Base-by-base conservation (phyloP, 1,140 invertebrate genomes). In the Pissodes strobi region DNA sequence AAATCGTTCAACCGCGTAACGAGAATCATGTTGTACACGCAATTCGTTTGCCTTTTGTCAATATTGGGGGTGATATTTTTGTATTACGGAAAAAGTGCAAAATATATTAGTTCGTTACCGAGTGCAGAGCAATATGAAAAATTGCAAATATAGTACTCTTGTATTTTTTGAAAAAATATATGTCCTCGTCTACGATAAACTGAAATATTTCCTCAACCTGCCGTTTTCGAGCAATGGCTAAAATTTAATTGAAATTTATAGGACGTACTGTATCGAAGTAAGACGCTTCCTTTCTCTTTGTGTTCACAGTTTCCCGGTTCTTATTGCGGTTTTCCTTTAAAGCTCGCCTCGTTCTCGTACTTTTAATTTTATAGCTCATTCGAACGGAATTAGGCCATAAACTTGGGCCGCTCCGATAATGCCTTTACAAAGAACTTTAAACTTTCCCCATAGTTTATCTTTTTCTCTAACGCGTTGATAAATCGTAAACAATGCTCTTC, bases 331-430 rank as follows among this genome's bases (percentile, higher is more conserved):
- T 46, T 27, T 21, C 23, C 9, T 25, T 34, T 30, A 27, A 17
- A 46, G 17, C 9, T 10, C 17, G 23, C 10, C 13, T 34, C 34
- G 12, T 15, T 37, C 43, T 18, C 3, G 22, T 46, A 58, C 13
- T 58, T 46, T 58, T 58, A 58, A 58, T 58, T 58, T 58, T 58
- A 58, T 46, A 21, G 56, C 56, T 19, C 56, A 58, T 58, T 37
- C 56, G 56, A 58, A 58, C 56, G 39, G 41, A 58, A 58, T 58
- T 58, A 58, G 46, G 56, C 45, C 56, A 58, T 41, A 58, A 58
- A 58, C 12, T 58, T 58, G 56, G 39, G 8, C 15, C 39, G 56
- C 17, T 19, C 12, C 27, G 55, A 58, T 58, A 58, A 58, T 30
- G 55, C 13, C 27, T 27, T 46, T 46, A 30, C 9, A 22, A 46